Conservation (phyloP, 2,888 invertebrate species). For the Eupelmus urozonus region DNA sequence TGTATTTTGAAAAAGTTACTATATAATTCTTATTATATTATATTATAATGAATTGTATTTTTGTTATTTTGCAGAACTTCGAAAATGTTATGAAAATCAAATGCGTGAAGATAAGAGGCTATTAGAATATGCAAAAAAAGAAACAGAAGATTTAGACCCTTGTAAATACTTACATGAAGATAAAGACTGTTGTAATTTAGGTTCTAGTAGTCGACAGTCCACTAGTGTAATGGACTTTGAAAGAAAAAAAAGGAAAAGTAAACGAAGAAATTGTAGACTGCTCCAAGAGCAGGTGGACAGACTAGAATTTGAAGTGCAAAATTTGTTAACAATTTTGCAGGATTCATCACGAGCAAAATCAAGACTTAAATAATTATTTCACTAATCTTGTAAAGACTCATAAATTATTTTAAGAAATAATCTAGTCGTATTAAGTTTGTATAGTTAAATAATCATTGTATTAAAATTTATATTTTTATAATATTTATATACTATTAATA, state of each 20-base stretch:
- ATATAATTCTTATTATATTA: neutral
- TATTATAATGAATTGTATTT: neutral
- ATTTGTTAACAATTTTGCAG: conserved; percentile 64
- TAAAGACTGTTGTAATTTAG: conserved; percentile 28
- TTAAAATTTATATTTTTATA: conserved; percentile 48
- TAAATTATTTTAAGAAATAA: conserved; percentile 40
- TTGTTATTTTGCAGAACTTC: conserved; percentile 66
- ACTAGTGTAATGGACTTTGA: conserved; percentile 7
- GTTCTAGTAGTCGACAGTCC: neutral
- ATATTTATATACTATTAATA: conserved; percentile 55
- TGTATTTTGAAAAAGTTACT: conserved; percentile 4
- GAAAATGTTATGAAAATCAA: conserved; percentile 67
- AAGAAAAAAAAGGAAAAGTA: conserved; percentile 46
- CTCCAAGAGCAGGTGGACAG: conserved; percentile 67
- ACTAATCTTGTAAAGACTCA: conserved; percentile 7
- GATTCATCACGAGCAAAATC: conserved; percentile 55
- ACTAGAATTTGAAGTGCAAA: conserved; percentile 69
- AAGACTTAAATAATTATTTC: conserved; percentile 43
- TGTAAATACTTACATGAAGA: conserved; percentile 33
- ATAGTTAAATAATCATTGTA: conserved; percentile 38
- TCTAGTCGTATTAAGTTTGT: conserved; percentile 56
- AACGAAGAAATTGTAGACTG: conserved; percentile 59
- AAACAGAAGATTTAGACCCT: conserved; percentile 52
- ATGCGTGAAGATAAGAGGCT: conserved; percentile 51
- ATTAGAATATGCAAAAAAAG: conserved; percentile 55